Evolutionary conservation across 2,888 invertebrate species (phyloP), one percentile per base, ranked within the genome.

Genomic region (Syrista parreyssii): DNA sequence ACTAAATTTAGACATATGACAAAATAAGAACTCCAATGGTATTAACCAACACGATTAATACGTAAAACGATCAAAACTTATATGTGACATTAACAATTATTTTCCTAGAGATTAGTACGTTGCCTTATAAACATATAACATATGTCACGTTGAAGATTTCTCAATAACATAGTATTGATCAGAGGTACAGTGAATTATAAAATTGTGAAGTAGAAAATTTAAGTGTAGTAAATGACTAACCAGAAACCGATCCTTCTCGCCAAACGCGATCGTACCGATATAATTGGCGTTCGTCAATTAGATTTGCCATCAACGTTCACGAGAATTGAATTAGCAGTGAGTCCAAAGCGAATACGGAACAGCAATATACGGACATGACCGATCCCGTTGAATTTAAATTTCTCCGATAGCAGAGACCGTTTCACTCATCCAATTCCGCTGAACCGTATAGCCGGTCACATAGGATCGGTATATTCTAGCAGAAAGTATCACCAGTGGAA

Each of bases 271-370:
- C 35, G 32, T 11, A 35, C 35, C 35, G 32, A 74, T 35, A 30
- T 88, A 88, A 89, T 88, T 89, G 86, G 84, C 86, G 86, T 82
- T 84, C 86, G 87, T 86, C 88, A 88, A 89, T 90, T 89, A 86
- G 87, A 89, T 89, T 89, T 89, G 88, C 86, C 88, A 86, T 86
- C 83, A 82, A 80, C 74, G 71, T 71, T 71, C 71, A 32, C 12
- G 12, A 32, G 12, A 71, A 71, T 71, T 32, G 71, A 32, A 30
- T 71, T 32, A 71, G 71, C 71, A 71, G 71, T 31, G 32, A 55
- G 40, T 55, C 40, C 23, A 55, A 6, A 55, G 40, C 9, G 40
- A 55, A 55, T 55, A 23, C 86, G 84, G 86, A 87, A 88, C 83
- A 87, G 84, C 84, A 83, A 83, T 80, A 84, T 74, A 68, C 36